Percentiles rank a stretch among this genome's conserved stretches.
phyloP scores from a whole-genome alignment of 2,797 vertebrate species.

The Steatocranus sp. region DNA sequence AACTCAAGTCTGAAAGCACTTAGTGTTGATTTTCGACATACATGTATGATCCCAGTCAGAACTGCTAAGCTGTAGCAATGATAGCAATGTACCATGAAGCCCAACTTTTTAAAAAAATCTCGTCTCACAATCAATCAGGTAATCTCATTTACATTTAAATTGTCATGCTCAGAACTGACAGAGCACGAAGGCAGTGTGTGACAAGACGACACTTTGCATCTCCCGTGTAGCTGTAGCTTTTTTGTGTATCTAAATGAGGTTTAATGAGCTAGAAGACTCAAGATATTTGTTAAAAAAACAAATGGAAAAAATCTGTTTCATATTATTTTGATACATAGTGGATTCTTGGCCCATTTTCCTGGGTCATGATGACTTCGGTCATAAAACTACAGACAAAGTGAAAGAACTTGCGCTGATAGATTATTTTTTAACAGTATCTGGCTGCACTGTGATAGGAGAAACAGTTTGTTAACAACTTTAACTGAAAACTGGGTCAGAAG shows the following conservation, averaged over 20 bases:
- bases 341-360: neutral
- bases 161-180: neutral
- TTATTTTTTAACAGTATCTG: neutral
- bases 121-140: neutral
- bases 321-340: neutral
- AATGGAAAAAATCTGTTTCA: neutral
- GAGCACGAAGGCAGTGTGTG: neutral
- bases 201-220: neutral
- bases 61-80: neutral
- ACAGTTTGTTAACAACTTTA: neutral
- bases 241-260: neutral
- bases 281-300: neutral
- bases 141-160: neutral
- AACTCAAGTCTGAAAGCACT: neutral
- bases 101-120: neutral
- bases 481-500: conserved; percentile 39
- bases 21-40: neutral
- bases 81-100: neutral
- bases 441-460: neutral
- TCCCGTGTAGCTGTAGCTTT: neutral
- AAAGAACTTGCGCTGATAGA: neutral
- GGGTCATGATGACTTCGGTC: neutral
- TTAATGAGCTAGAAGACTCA: neutral
- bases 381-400: neutral
- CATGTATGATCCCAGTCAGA: neutral